phyloP scores from a whole-genome alignment of 2,113 vertebrate species.

The Ceyx cyanopectus region DNA sequence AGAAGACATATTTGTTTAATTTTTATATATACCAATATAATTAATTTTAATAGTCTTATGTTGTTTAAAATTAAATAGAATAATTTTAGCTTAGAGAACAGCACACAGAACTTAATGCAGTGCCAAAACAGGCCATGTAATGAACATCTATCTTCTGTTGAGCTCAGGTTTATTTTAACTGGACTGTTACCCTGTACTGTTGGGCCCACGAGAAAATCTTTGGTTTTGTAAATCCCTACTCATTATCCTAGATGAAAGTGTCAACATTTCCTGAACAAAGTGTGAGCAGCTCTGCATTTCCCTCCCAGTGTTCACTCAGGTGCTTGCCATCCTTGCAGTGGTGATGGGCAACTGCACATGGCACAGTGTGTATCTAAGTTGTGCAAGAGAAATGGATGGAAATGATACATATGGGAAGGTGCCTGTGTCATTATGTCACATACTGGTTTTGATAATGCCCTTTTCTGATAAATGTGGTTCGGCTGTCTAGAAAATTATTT shows the following conservation, averaged over 20 bases:
- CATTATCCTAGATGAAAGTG: background rate
- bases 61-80: background rate
- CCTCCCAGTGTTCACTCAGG: background rate
- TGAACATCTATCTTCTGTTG: background rate
- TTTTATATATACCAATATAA: background rate
- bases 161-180: background rate
- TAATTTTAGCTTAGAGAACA: background rate
- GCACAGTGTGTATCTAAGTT: background rate
- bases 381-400: background rate
- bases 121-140: background rate
- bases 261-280: background rate
- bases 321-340: background rate
- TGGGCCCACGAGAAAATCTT: background rate
- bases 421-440: slow-evolving; percentile 9
- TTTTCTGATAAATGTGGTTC: slow-evolving; percentile 11
- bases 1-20: background rate
- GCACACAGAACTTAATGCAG: background rate
- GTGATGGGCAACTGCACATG: slow-evolving; percentile 16
- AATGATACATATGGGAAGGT: slow-evolving; percentile 9
- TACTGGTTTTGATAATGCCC: background rate
- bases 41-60: background rate
- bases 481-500: slow-evolving; percentile 33
- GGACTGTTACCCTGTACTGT: background rate
- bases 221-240: background rate
- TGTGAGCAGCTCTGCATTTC: background rate